Base-by-base conservation (phyloP, 2,113 vertebrate genomes). In the Callipepla californica region DNA sequence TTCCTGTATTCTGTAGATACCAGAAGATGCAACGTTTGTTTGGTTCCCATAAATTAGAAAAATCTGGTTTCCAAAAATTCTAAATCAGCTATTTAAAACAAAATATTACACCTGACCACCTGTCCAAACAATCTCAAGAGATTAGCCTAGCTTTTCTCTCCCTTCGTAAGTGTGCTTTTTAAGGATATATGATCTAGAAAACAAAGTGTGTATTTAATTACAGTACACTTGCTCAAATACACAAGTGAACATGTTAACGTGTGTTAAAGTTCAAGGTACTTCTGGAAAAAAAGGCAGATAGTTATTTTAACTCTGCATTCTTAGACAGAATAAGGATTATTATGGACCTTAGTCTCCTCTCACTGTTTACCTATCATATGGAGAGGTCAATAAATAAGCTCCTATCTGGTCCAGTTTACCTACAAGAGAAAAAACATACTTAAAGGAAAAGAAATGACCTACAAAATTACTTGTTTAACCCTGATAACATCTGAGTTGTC, bases 31-130 rank as follows among this genome's bases (percentile, higher is more conserved):
- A 92, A 96, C 58, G 80, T 96, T 96, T 94, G 96, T 97, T 97
- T 98, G 96, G 94, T 97, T 97, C 93, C 90, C 92, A 95, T 97
- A 97, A 97, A 94, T 97, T 98, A 98, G 96, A 98, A 97, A 96
- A 97, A 96, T 92, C 91, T 96, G 92, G 68, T 97, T 97, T 97
- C 83, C 74, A 94, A 95, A 96, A 95, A 92, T 69, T 94, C 91
- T 95, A 92, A 94, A 65, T 95, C 96, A 95, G 70, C 86, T 68
- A 96, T 93, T 95, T 92, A 95, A 94, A 94, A 28, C 38, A 92
- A 93, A 97, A 93, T 90, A 87, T 90, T 97, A 97, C 89, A 97
- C 92, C 89, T 93, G 91, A 68, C 82, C 92, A 70, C 65, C 86
- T 95, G 95, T 80, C 79, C 55, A 93, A 55, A 86, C 85, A 81